Evolutionary conservation across 2,113 vertebrate species (phyloP), one percentile per base, ranked within the genome.

Genomic region (Aptenodytes patagonicus): DNA sequence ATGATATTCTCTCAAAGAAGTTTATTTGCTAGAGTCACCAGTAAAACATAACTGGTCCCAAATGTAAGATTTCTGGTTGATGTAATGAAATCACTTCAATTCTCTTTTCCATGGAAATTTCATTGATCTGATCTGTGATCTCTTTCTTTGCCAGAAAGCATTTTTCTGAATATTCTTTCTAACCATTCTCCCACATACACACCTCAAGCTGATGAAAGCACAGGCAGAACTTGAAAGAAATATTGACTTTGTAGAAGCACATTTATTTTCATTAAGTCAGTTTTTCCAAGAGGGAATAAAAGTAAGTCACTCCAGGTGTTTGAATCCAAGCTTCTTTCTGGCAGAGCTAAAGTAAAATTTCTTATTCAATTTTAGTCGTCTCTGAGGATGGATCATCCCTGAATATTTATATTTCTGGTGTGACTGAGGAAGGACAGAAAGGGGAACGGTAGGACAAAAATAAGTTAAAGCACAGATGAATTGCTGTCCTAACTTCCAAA

Each of bases 181-280:
- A 91, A 87, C 61, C 31, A 10, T 87, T 91, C 64, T 80, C n/a
- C n/a, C 54, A 62, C 42, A 83, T 57, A 75, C 52, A 83, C 49
- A 84, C 57, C 76, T 46, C 66, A 61, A 58, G 57, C 72, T 90
- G 92, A 97, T 93, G 90, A 95, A 96, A 97, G 91, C 75, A 76
- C 17, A 80, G 51, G 54, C 83, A 91, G 84, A 95, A 94, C 93
- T 89, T 96, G 81, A 97, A 96, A 97, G 83, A 81, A 95, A 83
- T 93, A 96, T 28, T 95, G 96, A 93, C 83, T 97, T 92, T 93
- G 57, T 92, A 70, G 86, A 72, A 87, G 52, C 38, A 90, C 69
- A 91, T 89, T 93, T 95, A 95, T 97, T 97, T 95, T 97, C 91
- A 96, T 93, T 95, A 96, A 91, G 81, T 91, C 76, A 13, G 32